phyloP scores from a whole-genome alignment of 2,113 vertebrate species.

The Martes martes region DNA sequence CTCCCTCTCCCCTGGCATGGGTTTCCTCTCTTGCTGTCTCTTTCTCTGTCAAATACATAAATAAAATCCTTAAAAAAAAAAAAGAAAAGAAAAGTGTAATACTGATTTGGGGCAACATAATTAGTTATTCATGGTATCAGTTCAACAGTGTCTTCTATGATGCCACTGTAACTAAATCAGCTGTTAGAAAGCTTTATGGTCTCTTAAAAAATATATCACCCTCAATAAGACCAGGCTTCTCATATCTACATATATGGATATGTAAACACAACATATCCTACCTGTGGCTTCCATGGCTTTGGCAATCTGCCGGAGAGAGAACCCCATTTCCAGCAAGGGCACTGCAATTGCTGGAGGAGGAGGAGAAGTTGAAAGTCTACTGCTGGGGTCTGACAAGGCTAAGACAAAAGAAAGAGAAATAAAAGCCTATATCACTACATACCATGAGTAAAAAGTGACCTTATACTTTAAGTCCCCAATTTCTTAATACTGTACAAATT shows the following conservation, averaged over 20 bases:
- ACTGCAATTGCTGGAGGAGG: constrained; percentile 97
- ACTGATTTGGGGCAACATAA: not conserved
- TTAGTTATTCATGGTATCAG: not conserved
- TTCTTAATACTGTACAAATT: not conserved
- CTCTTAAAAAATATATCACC: constrained; percentile 16
- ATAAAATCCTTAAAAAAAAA: too few species aligned
- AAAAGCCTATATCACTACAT: not conserved
- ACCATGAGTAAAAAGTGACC: not conserved
- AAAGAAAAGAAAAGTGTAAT: not conserved
- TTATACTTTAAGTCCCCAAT: not conserved
- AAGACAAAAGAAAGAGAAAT: constrained; percentile 58
- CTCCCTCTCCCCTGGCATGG: too few species aligned
- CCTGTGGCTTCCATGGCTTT: constrained; percentile 99
- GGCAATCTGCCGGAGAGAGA: constrained; percentile 95
- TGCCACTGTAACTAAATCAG: not conserved
- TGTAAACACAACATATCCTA: constrained; percentile 67
- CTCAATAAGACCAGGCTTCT: constrained; percentile 30
- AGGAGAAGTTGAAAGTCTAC: constrained; percentile 96
- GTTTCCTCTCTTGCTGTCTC: too few species aligned
- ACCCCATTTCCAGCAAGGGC: constrained; percentile 98
- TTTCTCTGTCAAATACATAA: too few species aligned
- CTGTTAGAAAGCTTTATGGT: not conserved
- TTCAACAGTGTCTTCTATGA: not conserved
- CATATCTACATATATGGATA: not conserved
- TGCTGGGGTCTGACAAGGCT: constrained; percentile 98